Conservation (phyloP, 2,797 vertebrate genomes). For the Adrianichthys oophorus region DNA sequence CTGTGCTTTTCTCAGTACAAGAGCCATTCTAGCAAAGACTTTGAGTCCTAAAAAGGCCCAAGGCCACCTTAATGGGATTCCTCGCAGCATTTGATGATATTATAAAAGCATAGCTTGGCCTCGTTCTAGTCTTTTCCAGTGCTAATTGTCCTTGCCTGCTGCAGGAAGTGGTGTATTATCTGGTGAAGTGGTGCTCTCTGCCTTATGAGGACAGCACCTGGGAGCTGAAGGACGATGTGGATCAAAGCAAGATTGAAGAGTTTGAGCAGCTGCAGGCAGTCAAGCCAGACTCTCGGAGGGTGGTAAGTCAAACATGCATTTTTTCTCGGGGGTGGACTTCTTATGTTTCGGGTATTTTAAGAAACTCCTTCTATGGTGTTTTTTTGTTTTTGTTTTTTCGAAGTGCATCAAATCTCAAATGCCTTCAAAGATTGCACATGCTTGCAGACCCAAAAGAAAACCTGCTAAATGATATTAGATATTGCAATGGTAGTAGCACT, state of each 20-base stretch:
- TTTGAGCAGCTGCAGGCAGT: constrained; percentile 96
- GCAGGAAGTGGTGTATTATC: constrained; percentile 97
- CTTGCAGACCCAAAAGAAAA: no score
- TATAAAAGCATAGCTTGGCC: constrained; percentile 55
- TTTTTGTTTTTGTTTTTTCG: no score
- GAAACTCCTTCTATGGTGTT: not conserved
- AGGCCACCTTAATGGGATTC: constrained; percentile 63
- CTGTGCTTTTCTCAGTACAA: constrained; percentile 16
- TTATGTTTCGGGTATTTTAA: not conserved
- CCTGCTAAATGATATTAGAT: no score
- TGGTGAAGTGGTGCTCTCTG: constrained; percentile 99
- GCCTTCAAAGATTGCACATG: no score
- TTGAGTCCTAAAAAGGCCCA: constrained; percentile 64
- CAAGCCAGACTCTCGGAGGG: constrained; percentile 86
- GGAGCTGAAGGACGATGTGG: constrained; percentile 98
- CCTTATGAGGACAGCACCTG: constrained; percentile 99
- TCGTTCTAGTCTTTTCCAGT: constrained; percentile 54
- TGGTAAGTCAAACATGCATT: constrained; percentile 77
- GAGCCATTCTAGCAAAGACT: constrained; percentile 42
- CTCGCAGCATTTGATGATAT: constrained; percentile 64
- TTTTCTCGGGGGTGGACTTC: not conserved
- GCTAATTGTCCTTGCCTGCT: constrained; percentile 65
- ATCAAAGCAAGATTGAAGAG: constrained; percentile 97
- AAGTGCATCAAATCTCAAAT: no score
- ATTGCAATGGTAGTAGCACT: no score